phyloP scores from a whole-genome alignment of 1,140 invertebrate species.

The Aphaenogaster rudis region DNA sequence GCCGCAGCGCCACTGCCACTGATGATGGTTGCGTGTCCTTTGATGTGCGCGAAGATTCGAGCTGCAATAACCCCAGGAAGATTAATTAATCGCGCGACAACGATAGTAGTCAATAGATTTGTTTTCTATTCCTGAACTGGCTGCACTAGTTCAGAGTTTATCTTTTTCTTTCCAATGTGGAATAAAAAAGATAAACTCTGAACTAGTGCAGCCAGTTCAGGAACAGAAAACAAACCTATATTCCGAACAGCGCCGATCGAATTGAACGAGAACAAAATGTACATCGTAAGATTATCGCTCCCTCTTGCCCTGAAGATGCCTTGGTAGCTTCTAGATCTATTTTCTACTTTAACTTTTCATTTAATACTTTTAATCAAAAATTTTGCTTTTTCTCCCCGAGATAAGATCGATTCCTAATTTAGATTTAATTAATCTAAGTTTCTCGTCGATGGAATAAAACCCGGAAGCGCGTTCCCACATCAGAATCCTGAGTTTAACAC shows the following conservation, averaged over 20 bases:
- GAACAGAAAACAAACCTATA: no score
- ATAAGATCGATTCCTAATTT: not conserved
- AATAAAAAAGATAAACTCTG: no score
- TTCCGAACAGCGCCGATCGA: not conserved
- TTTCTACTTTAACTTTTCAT: not conserved
- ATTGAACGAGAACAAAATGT: not conserved
- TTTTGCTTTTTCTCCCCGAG: not conserved
- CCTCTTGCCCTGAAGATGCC: no score
- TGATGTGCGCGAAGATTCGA: conserved; percentile 91
- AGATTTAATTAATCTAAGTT: not conserved
- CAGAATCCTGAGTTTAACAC: not conserved
- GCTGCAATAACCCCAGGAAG: conserved; percentile 80
- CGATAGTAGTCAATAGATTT: no score
- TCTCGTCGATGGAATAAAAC: not conserved
- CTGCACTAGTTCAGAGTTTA: no score
- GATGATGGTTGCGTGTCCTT: conserved; percentile 90
- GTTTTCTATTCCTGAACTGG: no score
- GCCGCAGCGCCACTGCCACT: conserved; percentile 90
- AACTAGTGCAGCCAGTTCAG: no score
- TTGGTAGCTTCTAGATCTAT: not conserved
- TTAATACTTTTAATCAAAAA: not conserved
- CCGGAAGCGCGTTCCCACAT: not conserved
- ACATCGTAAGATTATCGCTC: not conserved
- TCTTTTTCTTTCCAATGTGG: no score
- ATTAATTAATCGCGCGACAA: not conserved